Conservation (phyloP, 2,113 vertebrate species). For the Calyptomena viridis region DNA sequence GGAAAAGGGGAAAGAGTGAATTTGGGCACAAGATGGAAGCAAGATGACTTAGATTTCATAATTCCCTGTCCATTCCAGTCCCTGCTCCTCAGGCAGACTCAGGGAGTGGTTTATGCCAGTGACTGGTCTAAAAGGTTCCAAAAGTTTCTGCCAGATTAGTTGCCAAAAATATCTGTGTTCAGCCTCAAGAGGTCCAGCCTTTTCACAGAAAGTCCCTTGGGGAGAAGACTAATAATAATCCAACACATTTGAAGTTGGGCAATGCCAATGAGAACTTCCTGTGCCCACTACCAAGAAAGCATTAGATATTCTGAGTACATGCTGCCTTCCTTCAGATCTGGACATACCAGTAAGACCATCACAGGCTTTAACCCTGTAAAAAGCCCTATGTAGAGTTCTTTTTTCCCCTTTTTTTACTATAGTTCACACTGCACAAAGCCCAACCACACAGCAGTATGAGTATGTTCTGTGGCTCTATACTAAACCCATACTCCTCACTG, state of each 20-base stretch:
- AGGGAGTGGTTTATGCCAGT: not conserved
- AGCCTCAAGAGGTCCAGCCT: not conserved
- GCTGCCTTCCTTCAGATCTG: not conserved
- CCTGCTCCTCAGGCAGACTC: not conserved
- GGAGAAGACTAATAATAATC: not conserved
- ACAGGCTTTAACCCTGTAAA: not conserved
- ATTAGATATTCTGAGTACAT: not conserved
- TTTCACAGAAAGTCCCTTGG: not conserved
- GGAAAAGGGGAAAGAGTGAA: not conserved
- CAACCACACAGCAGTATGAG: not conserved
- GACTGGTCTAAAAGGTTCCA: not conserved
- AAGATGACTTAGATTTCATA: not conserved
- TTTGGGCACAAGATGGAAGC: not conserved
- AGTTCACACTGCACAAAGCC: not conserved
- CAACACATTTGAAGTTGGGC: fast-evolving
- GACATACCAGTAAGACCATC: not conserved
- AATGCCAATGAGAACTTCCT: not conserved
- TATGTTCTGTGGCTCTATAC: not conserved
- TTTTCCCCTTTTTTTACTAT: not conserved
- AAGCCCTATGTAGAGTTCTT: not conserved
- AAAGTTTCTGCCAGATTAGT: not conserved
- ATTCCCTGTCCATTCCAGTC: not conserved
- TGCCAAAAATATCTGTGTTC: not conserved
- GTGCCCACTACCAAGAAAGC: not conserved
- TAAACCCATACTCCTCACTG: not conserved